These are phyloP conservation scores for Sula dactylatra DNA, from an alignment of 2,113 vertebrate genomes.

Conservation along the genomic window DNA sequence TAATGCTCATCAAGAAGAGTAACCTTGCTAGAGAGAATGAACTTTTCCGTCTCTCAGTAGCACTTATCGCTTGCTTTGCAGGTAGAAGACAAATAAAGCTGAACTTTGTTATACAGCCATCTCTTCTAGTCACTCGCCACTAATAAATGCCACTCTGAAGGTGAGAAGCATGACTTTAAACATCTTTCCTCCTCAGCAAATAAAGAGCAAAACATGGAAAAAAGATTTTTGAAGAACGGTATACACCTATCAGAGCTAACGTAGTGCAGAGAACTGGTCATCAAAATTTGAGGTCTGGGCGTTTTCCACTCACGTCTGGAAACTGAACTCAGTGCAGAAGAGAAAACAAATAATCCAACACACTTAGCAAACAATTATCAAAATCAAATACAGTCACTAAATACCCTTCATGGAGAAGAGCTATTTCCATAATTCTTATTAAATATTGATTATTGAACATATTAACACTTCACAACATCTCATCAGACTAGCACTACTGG, in stretches of 20 bases:
- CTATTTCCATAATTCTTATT: background rate
- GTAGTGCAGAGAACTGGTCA: background rate
- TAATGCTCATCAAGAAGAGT: conserved; percentile 71
- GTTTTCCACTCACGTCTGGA: background rate
- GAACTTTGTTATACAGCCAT: background rate
- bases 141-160: background rate
- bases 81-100: conserved; percentile 62
- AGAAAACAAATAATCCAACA: background rate
- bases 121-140: background rate
- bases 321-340: background rate
- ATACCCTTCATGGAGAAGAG: background rate
- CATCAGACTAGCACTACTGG: background rate
- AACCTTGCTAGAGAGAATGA: conserved; percentile 71
- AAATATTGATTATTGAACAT: conserved; percentile 37
- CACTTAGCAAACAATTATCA: background rate
- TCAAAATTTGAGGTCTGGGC: background rate
- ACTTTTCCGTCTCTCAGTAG: conserved; percentile 32
- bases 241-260: background rate
- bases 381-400: background rate
- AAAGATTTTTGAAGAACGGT: background rate
- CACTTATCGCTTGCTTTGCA: conserved; percentile 26
- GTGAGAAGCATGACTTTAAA: background rate
- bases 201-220: background rate
- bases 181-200: background rate
- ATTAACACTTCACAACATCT: background rate